Percentiles rank a stretch among this genome's conserved stretches.
phyloP scores from a whole-genome alignment of 92 coral and sea anemone species.

The Epizoanthus stellaris region DNA sequence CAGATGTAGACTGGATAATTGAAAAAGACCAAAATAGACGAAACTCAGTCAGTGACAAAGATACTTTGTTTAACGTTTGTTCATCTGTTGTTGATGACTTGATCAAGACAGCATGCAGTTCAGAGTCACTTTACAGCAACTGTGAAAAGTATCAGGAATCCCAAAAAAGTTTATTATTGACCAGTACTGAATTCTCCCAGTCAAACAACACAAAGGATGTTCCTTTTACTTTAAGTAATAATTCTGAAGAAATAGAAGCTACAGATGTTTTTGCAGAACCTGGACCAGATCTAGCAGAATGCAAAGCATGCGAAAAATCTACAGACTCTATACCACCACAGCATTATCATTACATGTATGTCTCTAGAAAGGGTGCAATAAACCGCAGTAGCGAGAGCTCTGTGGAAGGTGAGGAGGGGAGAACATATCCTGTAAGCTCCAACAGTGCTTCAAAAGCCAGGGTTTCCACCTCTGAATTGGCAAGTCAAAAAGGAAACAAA shows the following conservation, averaged over 20 bases:
- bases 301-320: not conserved
- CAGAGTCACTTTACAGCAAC: not conserved
- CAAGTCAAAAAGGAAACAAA: not conserved
- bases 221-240: not conserved
- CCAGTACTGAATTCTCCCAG: not conserved
- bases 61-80: constrained; percentile 1
- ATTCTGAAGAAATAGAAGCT: not conserved
- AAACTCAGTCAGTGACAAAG: not conserved
- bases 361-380: constrained; percentile 33
- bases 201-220: not conserved
- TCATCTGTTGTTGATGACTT: constrained; percentile 14
- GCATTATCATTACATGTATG: not conserved
- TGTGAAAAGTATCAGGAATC: not conserved
- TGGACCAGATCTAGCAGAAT: not conserved
- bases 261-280: not conserved
- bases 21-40: not conserved
- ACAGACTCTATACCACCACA: not conserved
- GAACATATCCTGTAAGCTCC: not conserved
- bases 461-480: not conserved
- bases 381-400: constrained; percentile 37
- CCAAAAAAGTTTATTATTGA: not conserved
- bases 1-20: not conserved
- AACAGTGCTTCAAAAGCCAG: not conserved
- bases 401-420: constrained; percentile 32
- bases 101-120: constrained; percentile 16